Evolutionary conservation across 1,140 invertebrate genomes (phyloP), one percentile per base, ranked within the genome.

Genomic region (Drosophila tsacasi): DNA sequence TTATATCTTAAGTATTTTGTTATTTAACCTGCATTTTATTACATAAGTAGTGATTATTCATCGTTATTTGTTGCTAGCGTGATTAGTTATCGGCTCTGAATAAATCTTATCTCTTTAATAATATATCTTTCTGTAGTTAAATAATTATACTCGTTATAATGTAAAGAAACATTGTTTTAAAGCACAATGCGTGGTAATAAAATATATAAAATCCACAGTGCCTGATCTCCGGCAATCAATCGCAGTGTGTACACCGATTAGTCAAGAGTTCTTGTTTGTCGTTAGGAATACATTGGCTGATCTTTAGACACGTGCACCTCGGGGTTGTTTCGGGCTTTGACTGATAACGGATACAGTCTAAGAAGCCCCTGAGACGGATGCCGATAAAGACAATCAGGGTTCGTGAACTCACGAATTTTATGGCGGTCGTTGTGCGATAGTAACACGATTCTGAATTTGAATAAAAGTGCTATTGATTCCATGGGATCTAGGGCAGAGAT

Each of bases 261-360:
- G 63, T 77, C 57, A 77, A 77, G 39, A 57, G 37, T 42, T 73
- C 57, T 42, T 76, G 61, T 66, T 35, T 52, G 39, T 30, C 21
- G 25, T 54, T 57, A 8, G 50, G 27, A 46, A 47, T 69, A 35
- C 60, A 75, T 58, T 50, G 54, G 15, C 21, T 69, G 80, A 83
- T 76, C 83, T 42, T 35, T 64, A 61, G 66, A 49, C 79, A 67
- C 35, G 76, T 61, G 74, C 32, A 10, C 3, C 19, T 64, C 27
- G 32, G 27, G 13, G 21, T 19, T 27, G 7, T 2, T 21, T 73
- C 21, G 23, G 23, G 17, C n/a, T 32, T n/a, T 40, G 47, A 21
- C 35, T 27, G 75, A 77, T 77, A 77, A 60, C 42, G 17, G 2
- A 17, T 35, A 42, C 25, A 19, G 52, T 23, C 21, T 30, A 52